These are phyloP conservation scores for Rhegmatorhina hoffmannsi DNA, from an alignment of 2,113 vertebrate species.

Conservation along the genomic window DNA sequence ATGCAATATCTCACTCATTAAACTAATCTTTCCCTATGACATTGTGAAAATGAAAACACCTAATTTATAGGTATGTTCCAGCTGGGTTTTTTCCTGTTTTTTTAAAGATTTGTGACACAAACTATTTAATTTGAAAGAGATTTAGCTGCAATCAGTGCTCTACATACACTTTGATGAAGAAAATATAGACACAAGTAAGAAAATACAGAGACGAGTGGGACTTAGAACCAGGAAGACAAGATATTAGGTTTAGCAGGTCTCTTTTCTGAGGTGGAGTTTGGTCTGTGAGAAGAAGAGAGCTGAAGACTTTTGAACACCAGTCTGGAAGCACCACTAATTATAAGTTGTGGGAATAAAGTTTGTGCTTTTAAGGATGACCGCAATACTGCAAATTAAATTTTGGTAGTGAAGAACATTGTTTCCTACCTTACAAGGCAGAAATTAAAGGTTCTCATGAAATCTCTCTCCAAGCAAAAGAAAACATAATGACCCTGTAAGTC, in stretches of 20 bases:
- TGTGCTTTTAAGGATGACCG: conserved; percentile 17
- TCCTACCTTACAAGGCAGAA: conserved; percentile 12
- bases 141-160: neutral
- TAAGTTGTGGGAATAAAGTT: neutral
- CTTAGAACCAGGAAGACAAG: neutral
- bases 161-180: neutral
- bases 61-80: neutral
- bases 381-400: conserved; percentile 52
- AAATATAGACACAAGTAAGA: neutral
- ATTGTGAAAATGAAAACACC: neutral
- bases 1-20: neutral
- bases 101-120: neutral
- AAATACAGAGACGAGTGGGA: neutral
- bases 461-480: neutral
- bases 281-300: neutral
- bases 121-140: neutral
- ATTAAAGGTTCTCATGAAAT: conserved; percentile 42
- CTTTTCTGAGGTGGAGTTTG: neutral
- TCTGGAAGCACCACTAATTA: neutral
- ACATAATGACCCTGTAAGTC: conserved; percentile 3
- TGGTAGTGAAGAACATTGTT: neutral
- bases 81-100: neutral
- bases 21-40: neutral
- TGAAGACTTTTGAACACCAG: neutral
- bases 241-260: neutral